Conservation (phyloP, 2,797 vertebrate genomes). For the Strix occidentalis region DNA sequence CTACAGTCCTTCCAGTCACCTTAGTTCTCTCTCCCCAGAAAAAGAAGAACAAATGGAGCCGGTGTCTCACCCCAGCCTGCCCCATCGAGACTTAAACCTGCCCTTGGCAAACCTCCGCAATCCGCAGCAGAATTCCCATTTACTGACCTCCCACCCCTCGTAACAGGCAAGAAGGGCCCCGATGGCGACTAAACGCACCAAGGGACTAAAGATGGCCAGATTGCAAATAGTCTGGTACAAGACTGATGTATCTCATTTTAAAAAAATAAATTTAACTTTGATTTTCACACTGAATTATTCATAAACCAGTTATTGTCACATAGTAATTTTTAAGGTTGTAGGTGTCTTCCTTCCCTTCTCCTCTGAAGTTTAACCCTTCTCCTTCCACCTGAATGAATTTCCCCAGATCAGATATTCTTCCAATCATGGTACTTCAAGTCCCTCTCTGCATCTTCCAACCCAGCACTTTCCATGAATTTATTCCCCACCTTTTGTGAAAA, state of each 20-base stretch:
- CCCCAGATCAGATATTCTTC: neutral
- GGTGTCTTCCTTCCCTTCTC: neutral
- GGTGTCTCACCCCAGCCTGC: no score
- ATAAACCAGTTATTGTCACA: neutral
- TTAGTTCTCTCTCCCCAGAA: no score
- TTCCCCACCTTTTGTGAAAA: neutral
- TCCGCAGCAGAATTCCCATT: rapidly evolving
- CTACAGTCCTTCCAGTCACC: neutral
- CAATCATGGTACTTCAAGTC: neutral
- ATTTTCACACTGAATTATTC: neutral
- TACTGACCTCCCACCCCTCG: neutral
- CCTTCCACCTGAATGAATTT: neutral
- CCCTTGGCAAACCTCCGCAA: neutral
- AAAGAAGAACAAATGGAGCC: neutral
- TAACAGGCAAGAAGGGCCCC: no score
- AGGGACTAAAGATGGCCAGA: neutral
- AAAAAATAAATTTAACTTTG: neutral
- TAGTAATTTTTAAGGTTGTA: neutral
- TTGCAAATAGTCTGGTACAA: neutral
- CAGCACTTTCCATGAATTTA: rapidly evolving
- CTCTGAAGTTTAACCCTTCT: neutral
- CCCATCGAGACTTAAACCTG: rapidly evolving
- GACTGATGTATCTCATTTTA: neutral
- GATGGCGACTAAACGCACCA: neutral
- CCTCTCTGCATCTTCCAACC: neutral